These are phyloP conservation scores for Nymphalis polychloros DNA, from an alignment of 2,888 invertebrate species.

Conservation along the genomic window DNA sequence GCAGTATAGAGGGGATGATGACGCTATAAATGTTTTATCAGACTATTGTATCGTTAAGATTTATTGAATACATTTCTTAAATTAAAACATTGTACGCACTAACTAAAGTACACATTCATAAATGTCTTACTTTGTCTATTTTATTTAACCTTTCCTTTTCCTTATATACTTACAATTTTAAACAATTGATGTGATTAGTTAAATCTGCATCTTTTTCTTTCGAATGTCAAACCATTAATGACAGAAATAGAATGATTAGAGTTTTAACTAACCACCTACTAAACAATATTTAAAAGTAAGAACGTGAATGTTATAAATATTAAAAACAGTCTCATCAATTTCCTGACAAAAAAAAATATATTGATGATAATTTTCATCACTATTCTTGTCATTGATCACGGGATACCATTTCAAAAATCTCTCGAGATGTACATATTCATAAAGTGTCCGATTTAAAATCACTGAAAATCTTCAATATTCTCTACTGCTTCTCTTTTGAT, in stretches of 20 bases:
- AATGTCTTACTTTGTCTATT: not conserved
- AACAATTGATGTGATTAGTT: not conserved
- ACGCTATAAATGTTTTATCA: not conserved
- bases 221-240: too few species aligned
- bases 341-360: too few species aligned
- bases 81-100: constrained; percentile 1
- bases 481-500: constrained; percentile 61
- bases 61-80: not conserved
- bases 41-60: not conserved
- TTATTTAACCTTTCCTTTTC: constrained; percentile 7
- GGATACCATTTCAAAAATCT: not conserved
- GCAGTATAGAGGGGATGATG: not conserved
- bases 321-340: too few species aligned
- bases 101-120: constrained; percentile 8
- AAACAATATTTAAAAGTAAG: too few species aligned
- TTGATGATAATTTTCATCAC: too few species aligned
- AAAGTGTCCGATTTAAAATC: constrained; percentile 4
- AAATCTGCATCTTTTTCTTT: too few species aligned
- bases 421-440: not conserved
- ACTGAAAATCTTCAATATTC: constrained; percentile 6
- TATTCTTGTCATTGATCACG: too few species aligned
- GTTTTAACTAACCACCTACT: too few species aligned
- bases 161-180: not conserved
- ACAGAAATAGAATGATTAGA: too few species aligned
- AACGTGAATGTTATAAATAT: too few species aligned